Conservation (phyloP, 2,888 invertebrate species). For the Proisotoma minuta region DNA sequence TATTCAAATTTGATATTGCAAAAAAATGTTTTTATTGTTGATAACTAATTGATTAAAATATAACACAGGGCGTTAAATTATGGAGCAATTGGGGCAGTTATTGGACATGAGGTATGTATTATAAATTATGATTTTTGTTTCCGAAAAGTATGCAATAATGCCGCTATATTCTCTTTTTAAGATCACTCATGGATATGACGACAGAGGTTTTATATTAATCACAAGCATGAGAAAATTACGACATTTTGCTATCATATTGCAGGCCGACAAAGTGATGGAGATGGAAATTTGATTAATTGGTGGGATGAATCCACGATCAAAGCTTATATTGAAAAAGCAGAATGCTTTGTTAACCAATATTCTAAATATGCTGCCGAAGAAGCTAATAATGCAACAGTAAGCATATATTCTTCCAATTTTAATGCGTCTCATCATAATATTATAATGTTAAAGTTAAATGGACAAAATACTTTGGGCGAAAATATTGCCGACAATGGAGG, state of each 20-base stretch:
- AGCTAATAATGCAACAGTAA: constrained; percentile 62
- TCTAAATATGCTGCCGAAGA: constrained; percentile 78
- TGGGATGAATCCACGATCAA: constrained; percentile 79
- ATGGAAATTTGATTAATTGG: constrained; percentile 89
- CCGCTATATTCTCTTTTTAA: no score
- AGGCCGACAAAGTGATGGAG: constrained; percentile 85
- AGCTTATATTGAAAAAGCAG: constrained; percentile 74
- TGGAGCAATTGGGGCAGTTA: constrained; percentile 50
- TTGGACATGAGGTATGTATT: constrained; percentile 55
- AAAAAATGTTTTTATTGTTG: neutral
- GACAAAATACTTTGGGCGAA: constrained; percentile 57
- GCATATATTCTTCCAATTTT: neutral
- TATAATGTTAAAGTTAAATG: constrained; percentile 65
- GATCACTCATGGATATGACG: constrained; percentile 60
- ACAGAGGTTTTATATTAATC: constrained; percentile 24
- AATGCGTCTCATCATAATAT: neutral
- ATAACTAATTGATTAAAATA: neutral
- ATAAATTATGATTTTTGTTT: no score
- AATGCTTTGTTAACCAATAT: constrained; percentile 90
- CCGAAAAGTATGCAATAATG: no score
- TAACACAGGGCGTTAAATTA: constrained; percentile 40
- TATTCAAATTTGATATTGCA: neutral
- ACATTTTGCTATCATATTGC: constrained; percentile 1
- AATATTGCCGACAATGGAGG: constrained; percentile 54
- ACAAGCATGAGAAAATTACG: neutral